Evolutionary conservation across 2,797 vertebrate species (phyloP).

Genomic region (Threskiornis aethiopicus): DNA sequence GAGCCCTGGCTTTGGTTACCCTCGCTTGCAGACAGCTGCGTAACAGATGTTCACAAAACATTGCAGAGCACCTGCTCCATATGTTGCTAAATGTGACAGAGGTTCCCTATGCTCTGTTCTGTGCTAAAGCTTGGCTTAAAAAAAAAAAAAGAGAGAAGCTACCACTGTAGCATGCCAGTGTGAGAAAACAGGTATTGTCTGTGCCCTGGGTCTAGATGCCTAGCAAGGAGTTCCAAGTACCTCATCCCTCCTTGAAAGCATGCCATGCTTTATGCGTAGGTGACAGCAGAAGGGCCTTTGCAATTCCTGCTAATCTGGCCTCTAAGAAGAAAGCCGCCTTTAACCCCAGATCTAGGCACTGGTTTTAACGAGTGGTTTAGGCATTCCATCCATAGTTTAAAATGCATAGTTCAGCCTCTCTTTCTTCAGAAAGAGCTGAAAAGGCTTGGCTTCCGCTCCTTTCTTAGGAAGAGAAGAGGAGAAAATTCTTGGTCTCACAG

Average conservation of each 20-base stretch:
- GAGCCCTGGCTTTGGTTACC: background rate
- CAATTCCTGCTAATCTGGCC: background rate
- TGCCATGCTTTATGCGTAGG: fast-evolving
- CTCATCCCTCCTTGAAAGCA: background rate
- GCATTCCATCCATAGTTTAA: background rate
- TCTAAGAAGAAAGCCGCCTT: background rate
- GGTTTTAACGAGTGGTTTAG: background rate
- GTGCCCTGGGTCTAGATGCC: background rate
- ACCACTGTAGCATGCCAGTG: fast-evolving
- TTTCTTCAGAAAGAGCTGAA: background rate
- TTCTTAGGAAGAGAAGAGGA: background rate
- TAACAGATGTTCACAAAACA: background rate
- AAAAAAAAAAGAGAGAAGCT: background rate
- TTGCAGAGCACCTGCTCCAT: background rate
- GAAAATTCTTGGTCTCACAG: background rate
- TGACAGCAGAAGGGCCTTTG: background rate
- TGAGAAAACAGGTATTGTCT: background rate
- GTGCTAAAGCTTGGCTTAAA: background rate
- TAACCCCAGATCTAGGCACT: background rate
- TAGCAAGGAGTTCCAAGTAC: background rate
- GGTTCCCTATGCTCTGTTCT: background rate
- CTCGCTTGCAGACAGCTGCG: background rate
- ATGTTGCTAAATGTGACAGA: background rate
- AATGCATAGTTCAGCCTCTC: background rate
- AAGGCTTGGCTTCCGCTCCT: conserved; percentile 16